Evolutionary conservation across 1,140 invertebrate species (phyloP), one percentile per base, ranked within the genome.

Genomic region (Anoplolepis gracilipes): DNA sequence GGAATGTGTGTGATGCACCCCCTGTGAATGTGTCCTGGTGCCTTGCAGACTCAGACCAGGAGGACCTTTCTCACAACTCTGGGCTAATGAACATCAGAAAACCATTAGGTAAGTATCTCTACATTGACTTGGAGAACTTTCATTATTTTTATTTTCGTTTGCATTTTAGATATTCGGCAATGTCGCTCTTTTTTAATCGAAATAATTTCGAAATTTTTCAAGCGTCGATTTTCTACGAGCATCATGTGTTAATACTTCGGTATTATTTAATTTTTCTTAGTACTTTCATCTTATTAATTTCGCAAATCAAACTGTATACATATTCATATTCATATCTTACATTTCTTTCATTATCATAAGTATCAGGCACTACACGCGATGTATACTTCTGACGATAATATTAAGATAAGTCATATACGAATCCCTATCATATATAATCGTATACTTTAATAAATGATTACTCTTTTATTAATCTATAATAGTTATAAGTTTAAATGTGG

Each of bases 21-120:
- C 92, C 91, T 93, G 93, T 95, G 94, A 95, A 95, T 95, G 94
- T 94, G 65, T 93, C 93, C 93, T 94, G 93, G 92, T 94, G 91
- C 85, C 92, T 95, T 95, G 91, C 94, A 95, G 94, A 95, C 92
- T 95, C 95, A 92, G 95, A 96, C 93, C 95, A 96, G 88, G 95
- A 96, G 91, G 95, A 96, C 85, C 93, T 94, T 90, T 94, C 94
- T 87, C 91, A 92, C 92, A 93, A 91, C 92, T 93, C 92, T 90
- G 92, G 92, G 82, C 92, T 94, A 78, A 92, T 93, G 90, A 94
- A 95, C 92, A 94, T 95, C 93, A 94, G 94, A 94, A 95, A 95
- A 90, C 94, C 94, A 85, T 84, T 95, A 93, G 95, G 95, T 95
- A 95, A 93, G 94, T 92, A 85, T 86, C 33, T 84, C 16, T 62